These are phyloP conservation scores for Passer montanus DNA, from an alignment of 2,113 vertebrate genomes.

Conservation along the genomic window DNA sequence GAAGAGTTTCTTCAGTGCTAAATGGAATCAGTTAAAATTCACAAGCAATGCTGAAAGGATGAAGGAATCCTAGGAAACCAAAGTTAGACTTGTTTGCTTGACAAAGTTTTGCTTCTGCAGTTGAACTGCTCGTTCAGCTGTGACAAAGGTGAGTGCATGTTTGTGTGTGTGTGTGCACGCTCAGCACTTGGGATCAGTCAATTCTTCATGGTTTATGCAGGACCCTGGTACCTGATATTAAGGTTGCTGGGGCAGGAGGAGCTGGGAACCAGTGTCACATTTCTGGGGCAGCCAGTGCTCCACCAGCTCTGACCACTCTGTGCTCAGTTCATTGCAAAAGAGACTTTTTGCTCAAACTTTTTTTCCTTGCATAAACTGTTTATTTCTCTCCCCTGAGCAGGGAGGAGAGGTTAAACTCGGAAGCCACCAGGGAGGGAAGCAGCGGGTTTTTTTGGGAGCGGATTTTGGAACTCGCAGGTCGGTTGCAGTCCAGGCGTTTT, in stretches of 20 bases:
- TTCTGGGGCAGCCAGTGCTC: conserved; percentile 18
- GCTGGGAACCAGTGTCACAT: neutral
- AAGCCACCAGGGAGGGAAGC: conserved; percentile 55
- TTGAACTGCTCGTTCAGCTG: neutral
- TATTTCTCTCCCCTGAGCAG: conserved; percentile 50
- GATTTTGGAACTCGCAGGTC: conserved; percentile 58
- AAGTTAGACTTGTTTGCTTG: neutral
- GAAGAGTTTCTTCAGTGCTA: neutral
- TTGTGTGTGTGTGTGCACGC: neutral
- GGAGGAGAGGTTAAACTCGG: conserved; percentile 59
- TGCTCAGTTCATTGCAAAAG: conserved; percentile 6
- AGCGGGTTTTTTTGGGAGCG: neutral
- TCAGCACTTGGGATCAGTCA: neutral
- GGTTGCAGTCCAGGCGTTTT: conserved; percentile 52
- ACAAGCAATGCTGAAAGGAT: neutral
- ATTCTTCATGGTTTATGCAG: conserved; percentile 33
- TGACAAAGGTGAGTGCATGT: neutral
- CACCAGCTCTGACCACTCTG: neutral
- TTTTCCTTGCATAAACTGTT: conserved; percentile 36
- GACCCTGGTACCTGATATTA: conserved; percentile 29
- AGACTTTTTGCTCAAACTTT: neutral
- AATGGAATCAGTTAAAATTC: neutral
- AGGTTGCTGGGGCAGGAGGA: neutral
- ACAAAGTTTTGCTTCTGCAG: neutral
- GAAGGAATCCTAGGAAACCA: neutral